Conservation (phyloP, 2,797 vertebrate species). For the Fistularia tabacaria region DNA sequence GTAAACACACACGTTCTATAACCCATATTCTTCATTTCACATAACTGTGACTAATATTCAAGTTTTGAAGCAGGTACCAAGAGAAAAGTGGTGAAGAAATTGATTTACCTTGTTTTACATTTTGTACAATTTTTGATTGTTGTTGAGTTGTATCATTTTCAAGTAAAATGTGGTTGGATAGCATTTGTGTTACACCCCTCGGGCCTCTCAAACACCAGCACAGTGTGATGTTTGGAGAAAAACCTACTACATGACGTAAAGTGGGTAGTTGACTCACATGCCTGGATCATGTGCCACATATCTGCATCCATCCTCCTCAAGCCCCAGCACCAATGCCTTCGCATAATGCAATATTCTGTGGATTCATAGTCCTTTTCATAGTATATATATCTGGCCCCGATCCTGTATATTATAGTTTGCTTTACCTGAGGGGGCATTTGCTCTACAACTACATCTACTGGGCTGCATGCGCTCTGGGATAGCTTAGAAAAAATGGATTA, state of each 20-base stretch:
- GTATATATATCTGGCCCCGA: slow-evolving; percentile 6
- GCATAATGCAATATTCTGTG: neutral
- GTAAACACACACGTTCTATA: too few relatives aligned
- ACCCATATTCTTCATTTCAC: too few relatives aligned
- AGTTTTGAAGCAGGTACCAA: too few relatives aligned
- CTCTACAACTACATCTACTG: slow-evolving; percentile 20
- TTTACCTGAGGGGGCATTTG: slow-evolving; percentile 14
- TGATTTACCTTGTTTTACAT: too few relatives aligned
- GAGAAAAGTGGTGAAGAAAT: too few relatives aligned
- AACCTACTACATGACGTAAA: neutral
- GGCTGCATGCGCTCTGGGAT: slow-evolving; percentile 19
- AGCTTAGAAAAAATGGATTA: slow-evolving; percentile 16
- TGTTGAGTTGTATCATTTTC: too few relatives aligned
- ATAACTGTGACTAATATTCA: too few relatives aligned
- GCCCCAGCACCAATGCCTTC: neutral
- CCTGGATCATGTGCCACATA: neutral
- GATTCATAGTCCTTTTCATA: neutral
- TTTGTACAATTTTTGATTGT: too few relatives aligned
- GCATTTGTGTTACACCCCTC: too few relatives aligned
- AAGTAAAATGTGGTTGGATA: too few relatives aligned
- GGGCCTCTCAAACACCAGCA: too few relatives aligned
- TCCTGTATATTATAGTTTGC: slow-evolving; percentile 7
- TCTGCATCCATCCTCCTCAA: neutral
- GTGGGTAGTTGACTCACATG: neutral
- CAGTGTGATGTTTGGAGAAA: neutral